Evolutionary conservation across 2,113 vertebrate species (phyloP).

Genomic region (Odontesthes bonariensis): DNA sequence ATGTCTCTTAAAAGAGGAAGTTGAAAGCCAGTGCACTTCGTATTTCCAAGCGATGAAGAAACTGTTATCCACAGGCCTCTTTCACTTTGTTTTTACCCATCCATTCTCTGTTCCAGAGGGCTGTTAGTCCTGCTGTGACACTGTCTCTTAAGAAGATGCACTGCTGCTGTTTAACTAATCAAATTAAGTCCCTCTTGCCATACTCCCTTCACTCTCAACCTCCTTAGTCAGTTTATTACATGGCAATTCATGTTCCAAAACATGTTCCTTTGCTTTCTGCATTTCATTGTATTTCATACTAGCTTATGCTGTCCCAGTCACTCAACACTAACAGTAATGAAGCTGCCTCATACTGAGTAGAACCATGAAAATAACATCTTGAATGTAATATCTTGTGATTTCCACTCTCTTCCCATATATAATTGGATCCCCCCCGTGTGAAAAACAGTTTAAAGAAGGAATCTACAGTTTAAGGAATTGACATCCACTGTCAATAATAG

Average conservation of each 20-base stretch:
- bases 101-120: constrained; percentile 29
- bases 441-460: constrained; percentile 39
- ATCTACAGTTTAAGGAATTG: constrained; percentile 10
- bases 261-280: constrained; percentile 58
- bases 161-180: constrained; percentile 35
- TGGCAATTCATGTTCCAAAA: constrained; percentile 70
- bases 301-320: constrained; percentile 62
- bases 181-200: constrained; percentile 32
- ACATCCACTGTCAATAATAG: background rate
- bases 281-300: constrained; percentile 75
- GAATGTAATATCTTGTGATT: constrained; percentile 45
- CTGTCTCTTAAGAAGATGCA: background rate
- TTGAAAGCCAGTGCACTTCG: too few relatives aligned
- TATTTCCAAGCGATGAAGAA: too few relatives aligned
- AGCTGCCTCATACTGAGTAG: constrained; percentile 66
- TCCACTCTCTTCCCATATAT: constrained; percentile 39
- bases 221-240: constrained; percentile 73
- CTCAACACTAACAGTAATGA: constrained; percentile 77
- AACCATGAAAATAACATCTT: constrained; percentile 35
- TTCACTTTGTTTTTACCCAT: constrained; percentile 19
- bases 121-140: background rate
- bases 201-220: constrained; percentile 26
- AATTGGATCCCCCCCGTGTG: constrained; percentile 57
- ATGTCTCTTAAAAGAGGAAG: too few relatives aligned
- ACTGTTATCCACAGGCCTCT: background rate